Conservation (phyloP, 2,888 invertebrate genomes). For the Campoplex capitator region DNA sequence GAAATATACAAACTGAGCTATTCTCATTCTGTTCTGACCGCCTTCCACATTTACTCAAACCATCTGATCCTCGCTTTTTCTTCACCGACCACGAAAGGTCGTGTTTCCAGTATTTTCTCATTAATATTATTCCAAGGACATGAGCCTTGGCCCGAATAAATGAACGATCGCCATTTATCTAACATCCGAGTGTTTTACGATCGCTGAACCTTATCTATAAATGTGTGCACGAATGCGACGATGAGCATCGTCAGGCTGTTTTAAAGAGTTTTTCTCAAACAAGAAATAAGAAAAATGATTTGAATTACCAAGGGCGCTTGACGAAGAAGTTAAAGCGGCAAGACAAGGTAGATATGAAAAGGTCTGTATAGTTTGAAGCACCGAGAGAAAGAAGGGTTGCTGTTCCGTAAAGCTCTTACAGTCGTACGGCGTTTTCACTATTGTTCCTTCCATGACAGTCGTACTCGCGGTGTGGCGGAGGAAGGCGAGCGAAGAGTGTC, state of each 20-base stretch:
- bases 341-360: not conserved
- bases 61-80: no score
- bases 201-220: not conserved
- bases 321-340: conserved; percentile 2
- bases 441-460: conserved; percentile 78
- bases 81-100: no score
- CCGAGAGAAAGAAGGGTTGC: conserved; percentile 2
- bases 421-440: conserved; percentile 59
- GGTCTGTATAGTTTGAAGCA: conserved; percentile 28
- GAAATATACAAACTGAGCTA: no score
- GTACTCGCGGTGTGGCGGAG: conserved; percentile 67
- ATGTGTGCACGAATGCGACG: conserved; percentile 9
- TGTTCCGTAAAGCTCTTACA: conserved; percentile 23
- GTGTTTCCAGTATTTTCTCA: not conserved
- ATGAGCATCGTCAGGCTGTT: conserved; percentile 30
- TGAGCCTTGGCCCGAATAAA: not conserved
- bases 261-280: conserved; percentile 38
- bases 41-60: no score
- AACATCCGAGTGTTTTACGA: not conserved
- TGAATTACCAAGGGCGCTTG: not conserved
- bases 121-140: not conserved
- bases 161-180: not conserved
- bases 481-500: conserved; percentile 59
- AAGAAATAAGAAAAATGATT: conserved; percentile 25
- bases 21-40: no score